Evolutionary conservation across 2,797 vertebrate species (phyloP).

Genomic region (Sebastes hubbsi): DNA sequence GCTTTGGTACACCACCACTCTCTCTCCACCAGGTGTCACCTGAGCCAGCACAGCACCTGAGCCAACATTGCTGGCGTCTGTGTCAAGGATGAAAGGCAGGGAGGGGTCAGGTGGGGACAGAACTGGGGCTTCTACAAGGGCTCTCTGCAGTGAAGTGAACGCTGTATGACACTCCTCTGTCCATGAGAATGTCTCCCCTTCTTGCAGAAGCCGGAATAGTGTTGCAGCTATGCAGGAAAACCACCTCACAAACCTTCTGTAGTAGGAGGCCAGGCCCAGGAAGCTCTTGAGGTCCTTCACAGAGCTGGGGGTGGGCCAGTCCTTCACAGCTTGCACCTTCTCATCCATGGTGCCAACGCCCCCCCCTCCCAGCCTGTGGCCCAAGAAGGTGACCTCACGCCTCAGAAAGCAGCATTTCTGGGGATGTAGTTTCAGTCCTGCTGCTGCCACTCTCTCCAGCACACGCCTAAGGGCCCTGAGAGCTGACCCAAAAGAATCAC

Average conservation of each 20-base stretch:
- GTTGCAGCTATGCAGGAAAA: slow-evolving; percentile 8
- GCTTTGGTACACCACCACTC: no score
- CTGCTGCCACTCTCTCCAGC: neutral
- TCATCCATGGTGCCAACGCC: neutral
- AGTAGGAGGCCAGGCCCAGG: slow-evolving; percentile 3
- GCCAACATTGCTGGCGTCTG: no score
- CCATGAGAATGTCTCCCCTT: neutral
- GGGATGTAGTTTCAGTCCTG: slow-evolving; percentile 3
- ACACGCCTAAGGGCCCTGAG: neutral
- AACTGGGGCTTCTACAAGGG: no score
- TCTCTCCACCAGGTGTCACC: no score
- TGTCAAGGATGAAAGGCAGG: no score
- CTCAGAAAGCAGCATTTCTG: neutral
- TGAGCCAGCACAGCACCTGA: no score
- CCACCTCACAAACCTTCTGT: neutral
- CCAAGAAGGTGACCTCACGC: neutral
- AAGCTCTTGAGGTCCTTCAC: slow-evolving; percentile 10
- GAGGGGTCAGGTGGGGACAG: no score
- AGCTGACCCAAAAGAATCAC: neutral
- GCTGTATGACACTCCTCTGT: neutral
- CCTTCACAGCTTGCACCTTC: neutral
- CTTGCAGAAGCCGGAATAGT: neutral
- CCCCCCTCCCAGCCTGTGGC: accelerated
- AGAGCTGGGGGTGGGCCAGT: slow-evolving; percentile 1
- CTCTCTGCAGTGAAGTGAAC: neutral